These are phyloP conservation scores for Cenopis cana DNA, from an alignment of 2,888 invertebrate species.

Conservation along the genomic window DNA sequence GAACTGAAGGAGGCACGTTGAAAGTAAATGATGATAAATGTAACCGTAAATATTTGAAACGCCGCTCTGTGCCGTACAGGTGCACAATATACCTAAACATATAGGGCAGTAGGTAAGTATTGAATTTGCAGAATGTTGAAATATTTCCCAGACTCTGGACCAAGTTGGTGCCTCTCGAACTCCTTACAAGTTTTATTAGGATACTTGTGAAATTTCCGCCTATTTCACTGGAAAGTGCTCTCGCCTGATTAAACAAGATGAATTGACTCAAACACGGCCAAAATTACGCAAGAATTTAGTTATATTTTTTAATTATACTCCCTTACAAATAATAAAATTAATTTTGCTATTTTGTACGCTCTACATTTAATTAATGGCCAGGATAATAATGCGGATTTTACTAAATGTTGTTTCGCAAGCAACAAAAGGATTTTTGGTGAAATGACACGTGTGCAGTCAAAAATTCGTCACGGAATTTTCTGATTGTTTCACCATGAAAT, in stretches of 20 bases:
- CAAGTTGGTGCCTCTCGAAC: slow-evolving; percentile 70
- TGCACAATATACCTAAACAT: slow-evolving; percentile 24
- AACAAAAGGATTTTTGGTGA: background rate
- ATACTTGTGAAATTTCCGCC: slow-evolving; percentile 84
- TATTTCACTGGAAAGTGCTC: slow-evolving; percentile 76
- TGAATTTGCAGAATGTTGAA: slow-evolving; percentile 76
- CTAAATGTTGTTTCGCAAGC: slow-evolving; percentile 3
- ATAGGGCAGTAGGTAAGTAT: slow-evolving; percentile 57
- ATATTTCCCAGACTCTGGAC: slow-evolving; percentile 48
- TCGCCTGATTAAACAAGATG: slow-evolving; percentile 83
- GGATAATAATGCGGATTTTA: background rate
- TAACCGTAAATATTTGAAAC: slow-evolving; percentile 40
- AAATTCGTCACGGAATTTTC: slow-evolving; percentile 4
- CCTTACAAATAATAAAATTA: slow-evolving; percentile 52
- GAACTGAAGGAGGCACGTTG: slow-evolving; percentile 36
- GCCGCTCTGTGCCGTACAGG: slow-evolving; percentile 24
- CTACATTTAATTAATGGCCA: slow-evolving; percentile 5
- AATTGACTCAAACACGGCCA: slow-evolving; percentile 73
- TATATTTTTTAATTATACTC: slow-evolving; percentile 59
- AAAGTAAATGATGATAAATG: slow-evolving; percentile 41
- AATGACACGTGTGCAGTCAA: background rate
- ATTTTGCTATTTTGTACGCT: slow-evolving; percentile 52
- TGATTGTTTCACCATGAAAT: slow-evolving; percentile 17
- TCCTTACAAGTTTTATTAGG: slow-evolving; percentile 81
- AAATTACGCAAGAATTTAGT: slow-evolving; percentile 58